phyloP scores from a whole-genome alignment of 1,140 invertebrate genomes.

The Leptinotarsa texana region DNA sequence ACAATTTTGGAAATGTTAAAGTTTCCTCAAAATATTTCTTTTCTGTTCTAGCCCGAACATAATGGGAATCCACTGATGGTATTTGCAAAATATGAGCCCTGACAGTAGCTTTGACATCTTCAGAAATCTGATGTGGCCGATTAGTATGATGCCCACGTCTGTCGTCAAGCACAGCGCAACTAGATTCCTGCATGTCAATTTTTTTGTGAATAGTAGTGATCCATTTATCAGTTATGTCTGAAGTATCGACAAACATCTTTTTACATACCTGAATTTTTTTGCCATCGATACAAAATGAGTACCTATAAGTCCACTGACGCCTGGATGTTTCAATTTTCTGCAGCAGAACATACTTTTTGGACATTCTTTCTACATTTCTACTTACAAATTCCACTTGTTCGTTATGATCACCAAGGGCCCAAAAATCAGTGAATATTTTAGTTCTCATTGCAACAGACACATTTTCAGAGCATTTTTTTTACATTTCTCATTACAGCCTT shows the following conservation, averaged over 20 bases:
- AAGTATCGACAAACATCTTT: constrained; percentile 3
- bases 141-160: not conserved
- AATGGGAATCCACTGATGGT: not conserved
- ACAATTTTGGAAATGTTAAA: not conserved
- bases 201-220: not conserved
- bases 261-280: not conserved
- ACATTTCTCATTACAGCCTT: not conserved
- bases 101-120: not conserved
- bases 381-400: not conserved
- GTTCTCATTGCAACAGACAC: not conserved
- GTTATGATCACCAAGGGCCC: constrained; percentile 2
- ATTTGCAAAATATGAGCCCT: not conserved
- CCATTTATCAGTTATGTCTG: constrained; percentile 5
- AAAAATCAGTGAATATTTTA: not conserved
- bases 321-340: not conserved
- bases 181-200: not conserved
- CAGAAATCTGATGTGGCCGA: not conserved
- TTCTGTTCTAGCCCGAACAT: not conserved
- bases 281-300: not conserved
- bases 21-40: not conserved
- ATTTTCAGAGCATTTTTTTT: not conserved
- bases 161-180: not conserved
- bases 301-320: not conserved
- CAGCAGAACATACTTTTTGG: not conserved
- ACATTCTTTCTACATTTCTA: not conserved